phyloP scores from a whole-genome alignment of 2,113 vertebrate species.

The Ciconia maguari region DNA sequence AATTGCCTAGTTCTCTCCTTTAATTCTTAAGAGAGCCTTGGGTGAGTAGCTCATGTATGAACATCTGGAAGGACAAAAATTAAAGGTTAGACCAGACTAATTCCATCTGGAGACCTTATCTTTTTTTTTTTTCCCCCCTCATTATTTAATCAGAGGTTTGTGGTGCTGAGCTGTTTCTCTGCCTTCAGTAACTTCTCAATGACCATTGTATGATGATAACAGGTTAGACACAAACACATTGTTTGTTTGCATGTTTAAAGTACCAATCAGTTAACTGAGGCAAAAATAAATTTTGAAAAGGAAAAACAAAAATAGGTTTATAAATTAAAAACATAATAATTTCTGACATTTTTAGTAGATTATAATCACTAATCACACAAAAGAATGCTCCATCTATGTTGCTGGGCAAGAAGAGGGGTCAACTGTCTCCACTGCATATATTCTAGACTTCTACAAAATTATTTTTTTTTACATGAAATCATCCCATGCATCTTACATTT shows the following conservation, averaged over 20 bases:
- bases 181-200: background rate
- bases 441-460: background rate
- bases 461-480: background rate
- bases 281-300: background rate
- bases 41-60: background rate
- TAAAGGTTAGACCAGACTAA: background rate
- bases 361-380: background rate
- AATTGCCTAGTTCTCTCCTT: background rate
- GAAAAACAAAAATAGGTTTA: background rate
- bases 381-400: background rate
- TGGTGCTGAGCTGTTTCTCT: background rate
- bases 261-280: background rate
- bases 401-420: background rate
- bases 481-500: background rate
- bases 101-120: background rate
- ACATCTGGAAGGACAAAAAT: background rate
- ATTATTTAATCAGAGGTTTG: background rate
- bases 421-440: background rate
- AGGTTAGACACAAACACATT: background rate
- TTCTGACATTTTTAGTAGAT: background rate
- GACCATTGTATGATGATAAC: background rate
- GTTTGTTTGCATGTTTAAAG: background rate
- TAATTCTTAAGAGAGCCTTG: background rate
- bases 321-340: background rate
- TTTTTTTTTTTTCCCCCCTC: too few species aligned